phyloP scores from a whole-genome alignment of 2,888 invertebrate genomes.

The Ophioninae sp. region DNA sequence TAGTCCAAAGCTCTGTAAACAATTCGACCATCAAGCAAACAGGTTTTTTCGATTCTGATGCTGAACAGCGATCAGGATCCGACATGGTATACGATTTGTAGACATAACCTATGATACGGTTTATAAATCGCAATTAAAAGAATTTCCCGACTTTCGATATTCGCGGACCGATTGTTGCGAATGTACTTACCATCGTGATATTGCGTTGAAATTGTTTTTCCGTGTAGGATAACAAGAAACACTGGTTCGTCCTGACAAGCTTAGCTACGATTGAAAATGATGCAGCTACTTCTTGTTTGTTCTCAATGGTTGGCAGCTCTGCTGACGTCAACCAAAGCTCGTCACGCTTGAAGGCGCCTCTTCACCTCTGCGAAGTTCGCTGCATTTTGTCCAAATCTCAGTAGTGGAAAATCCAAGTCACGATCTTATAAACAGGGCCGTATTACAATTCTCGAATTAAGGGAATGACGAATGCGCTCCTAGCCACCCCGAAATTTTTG shows the following conservation, averaged over 20 bases:
- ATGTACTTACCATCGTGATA: slow-evolving; percentile 51
- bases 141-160: not conserved
- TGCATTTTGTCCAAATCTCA: not conserved
- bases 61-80: not conserved
- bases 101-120: slow-evolving; percentile 50
- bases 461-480: too few species aligned
- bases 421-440: too few species aligned
- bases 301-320: slow-evolving; percentile 21
- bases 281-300: slow-evolving; percentile 57
- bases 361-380: not conserved
- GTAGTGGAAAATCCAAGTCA: too few species aligned
- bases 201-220: slow-evolving; percentile 2
- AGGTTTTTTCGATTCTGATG: not conserved
- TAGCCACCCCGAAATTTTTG: too few species aligned
- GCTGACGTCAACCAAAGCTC: not conserved
- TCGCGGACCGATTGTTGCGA: not conserved
- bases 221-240: not conserved
- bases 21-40: not conserved
- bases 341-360: not conserved
- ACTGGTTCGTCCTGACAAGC: slow-evolving; percentile 33
- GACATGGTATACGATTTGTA: slow-evolving; percentile 7
- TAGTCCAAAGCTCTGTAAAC: slow-evolving; percentile 86
- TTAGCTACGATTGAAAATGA: slow-evolving; percentile 44
- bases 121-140: not conserved
- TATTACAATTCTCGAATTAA: too few species aligned